Percentiles rank a stretch among this genome's conserved stretches.
Evolutionary conservation across 1,140 invertebrate genomes (phyloP).

Genomic region (Papilio polytes): DNA sequence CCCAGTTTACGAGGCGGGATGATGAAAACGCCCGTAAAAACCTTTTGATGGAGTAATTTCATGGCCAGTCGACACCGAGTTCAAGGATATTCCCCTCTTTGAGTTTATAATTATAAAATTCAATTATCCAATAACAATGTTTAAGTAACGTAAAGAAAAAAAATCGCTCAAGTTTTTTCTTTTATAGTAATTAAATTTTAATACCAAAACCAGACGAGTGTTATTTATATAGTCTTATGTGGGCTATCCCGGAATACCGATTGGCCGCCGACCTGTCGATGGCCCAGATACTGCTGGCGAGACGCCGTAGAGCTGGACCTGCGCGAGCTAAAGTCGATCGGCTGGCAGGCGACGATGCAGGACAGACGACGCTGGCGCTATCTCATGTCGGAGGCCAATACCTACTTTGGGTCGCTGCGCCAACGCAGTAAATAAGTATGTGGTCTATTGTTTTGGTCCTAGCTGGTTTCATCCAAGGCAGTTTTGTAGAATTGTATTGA

Average conservation of each 20-base stretch:
- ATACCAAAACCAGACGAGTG: too few species aligned
- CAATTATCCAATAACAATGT: background rate
- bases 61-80: slow-evolving; percentile 34
- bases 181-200: too few species aligned
- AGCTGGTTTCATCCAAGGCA: background rate
- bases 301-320: too few species aligned
- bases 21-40: slow-evolving; percentile 35
- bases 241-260: too few species aligned
- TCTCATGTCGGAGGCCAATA: too few species aligned
- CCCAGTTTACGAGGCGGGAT: slow-evolving; percentile 34
- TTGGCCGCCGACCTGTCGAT: too few species aligned
- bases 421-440: too few species aligned
- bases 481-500: background rate
- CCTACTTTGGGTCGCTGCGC: too few species aligned
- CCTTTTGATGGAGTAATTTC: slow-evolving; percentile 37
- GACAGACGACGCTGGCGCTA: too few species aligned
- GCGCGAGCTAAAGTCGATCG: too few species aligned
- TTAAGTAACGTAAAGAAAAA: background rate
- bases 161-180: background rate
- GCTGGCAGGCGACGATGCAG: too few species aligned
- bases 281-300: too few species aligned
- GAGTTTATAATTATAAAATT: background rate
- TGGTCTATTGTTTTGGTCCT: background rate
- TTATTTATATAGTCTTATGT: background rate
- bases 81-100: slow-evolving; percentile 25